These are phyloP conservation scores for Pogona vitticeps DNA, from an alignment of 2,113 vertebrate genomes.

Conservation along the genomic window DNA sequence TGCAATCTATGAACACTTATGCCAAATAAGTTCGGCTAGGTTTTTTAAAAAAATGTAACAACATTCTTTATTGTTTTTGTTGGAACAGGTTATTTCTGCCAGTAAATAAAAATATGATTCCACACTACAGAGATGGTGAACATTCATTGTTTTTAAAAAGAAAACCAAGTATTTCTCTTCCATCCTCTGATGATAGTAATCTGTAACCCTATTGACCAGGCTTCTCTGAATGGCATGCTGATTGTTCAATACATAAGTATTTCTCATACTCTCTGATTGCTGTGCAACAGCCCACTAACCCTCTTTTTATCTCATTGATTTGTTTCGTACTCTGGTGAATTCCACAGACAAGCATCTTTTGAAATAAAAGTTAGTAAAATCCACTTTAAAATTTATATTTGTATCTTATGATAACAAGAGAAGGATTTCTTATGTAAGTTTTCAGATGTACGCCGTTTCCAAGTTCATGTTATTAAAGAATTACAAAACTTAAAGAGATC, in stretches of 20 bases:
- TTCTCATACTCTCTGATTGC: not conserved
- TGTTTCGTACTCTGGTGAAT: not conserved
- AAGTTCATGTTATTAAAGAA: not conserved
- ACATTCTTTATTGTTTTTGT: too few relatives aligned
- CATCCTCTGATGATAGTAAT: not conserved
- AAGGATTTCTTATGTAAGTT: not conserved
- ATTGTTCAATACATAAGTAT: not conserved
- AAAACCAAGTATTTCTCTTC: not conserved
- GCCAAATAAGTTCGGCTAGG: too few relatives aligned
- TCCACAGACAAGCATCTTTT: accelerated
- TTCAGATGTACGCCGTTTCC: not conserved
- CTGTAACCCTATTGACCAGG: not conserved
- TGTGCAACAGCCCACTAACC: not conserved
- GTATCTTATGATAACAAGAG: not conserved
- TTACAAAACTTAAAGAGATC: not conserved
- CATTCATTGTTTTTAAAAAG: not conserved
- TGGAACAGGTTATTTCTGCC: not conserved
- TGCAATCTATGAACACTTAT: too few relatives aligned
- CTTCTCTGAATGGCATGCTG: not conserved
- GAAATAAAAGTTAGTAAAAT: not conserved
- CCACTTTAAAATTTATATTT: not conserved
- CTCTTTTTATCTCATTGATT: not conserved
- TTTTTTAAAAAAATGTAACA: too few relatives aligned
- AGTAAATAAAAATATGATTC: not conserved
- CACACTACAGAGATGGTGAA: not conserved